phyloP scores from a whole-genome alignment of 2,113 vertebrate genomes.

The Prunella himalayana region DNA sequence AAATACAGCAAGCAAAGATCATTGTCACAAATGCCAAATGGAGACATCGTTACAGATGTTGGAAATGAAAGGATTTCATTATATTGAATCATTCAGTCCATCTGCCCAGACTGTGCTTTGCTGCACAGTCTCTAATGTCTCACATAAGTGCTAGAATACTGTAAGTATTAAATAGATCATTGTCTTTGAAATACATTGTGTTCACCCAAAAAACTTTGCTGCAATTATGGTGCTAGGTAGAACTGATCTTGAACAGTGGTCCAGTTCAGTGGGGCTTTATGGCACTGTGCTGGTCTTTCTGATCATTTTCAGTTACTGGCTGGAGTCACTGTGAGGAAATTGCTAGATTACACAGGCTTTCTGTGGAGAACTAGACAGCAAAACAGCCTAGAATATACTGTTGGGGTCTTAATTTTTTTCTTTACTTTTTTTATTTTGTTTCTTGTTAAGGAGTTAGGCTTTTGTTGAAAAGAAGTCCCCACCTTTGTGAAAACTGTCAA shows the following conservation, averaged over 20 bases:
- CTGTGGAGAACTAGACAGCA: neutral
- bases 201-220: neutral
- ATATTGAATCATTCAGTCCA: neutral
- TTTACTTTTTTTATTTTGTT: neutral
- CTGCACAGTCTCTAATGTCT: neutral
- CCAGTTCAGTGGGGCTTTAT: neutral
- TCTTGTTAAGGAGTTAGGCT: neutral
- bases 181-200: neutral
- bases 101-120: neutral
- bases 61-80: conserved; percentile 4
- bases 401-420: neutral
- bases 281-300: neutral
- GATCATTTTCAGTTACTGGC: neutral
- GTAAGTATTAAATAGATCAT: neutral
- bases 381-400: neutral
- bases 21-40: conserved; percentile 5
- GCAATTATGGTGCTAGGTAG: neutral
- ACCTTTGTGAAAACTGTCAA: neutral
- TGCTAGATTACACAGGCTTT: neutral
- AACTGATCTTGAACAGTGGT: neutral
- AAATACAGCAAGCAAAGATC: conserved; percentile 6
- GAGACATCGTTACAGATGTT: neutral
- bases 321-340: neutral
- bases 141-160: neutral
- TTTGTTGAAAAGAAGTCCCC: neutral